Evolutionary conservation across 2,888 invertebrate genomes (phyloP).

Genomic region (Diplolepis rosae): DNA sequence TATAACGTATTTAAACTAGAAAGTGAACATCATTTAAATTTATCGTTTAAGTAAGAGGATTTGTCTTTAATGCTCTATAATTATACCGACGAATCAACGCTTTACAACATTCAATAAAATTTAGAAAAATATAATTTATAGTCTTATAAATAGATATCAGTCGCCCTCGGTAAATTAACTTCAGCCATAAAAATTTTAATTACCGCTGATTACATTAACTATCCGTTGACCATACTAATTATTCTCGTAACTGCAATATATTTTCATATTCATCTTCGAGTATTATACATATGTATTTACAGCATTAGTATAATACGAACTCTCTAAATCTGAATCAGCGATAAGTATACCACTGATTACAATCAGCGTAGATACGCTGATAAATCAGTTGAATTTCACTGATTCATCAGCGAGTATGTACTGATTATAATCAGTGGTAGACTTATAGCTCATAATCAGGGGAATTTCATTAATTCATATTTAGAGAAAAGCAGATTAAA

Average conservation of each 20-base stretch:
- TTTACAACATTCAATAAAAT: constrained; percentile 4
- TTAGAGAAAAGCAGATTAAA: no score
- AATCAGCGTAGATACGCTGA: no score
- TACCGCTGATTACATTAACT: neutral
- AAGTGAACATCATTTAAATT: neutral
- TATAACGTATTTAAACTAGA: neutral
- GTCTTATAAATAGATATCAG: no score
- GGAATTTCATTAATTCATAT: no score
- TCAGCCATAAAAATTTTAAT: neutral
- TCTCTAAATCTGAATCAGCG: no score
- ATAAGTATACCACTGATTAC: no score
- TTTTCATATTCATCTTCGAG: neutral
- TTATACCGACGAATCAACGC: neutral
- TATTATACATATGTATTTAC: no score
- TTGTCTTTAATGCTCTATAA: neutral
- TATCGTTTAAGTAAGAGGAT: neutral
- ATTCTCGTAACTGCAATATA: neutral
- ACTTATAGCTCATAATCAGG: no score
- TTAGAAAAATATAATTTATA: neutral
- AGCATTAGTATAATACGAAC: no score
- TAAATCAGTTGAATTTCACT: no score
- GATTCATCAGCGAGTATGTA: no score
- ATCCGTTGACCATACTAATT: neutral
- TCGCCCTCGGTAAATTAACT: neutral
- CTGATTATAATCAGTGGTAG: no score